These are phyloP conservation scores for Diarsia rubi DNA, from an alignment of 2,888 invertebrate genomes.

Conservation along the genomic window DNA sequence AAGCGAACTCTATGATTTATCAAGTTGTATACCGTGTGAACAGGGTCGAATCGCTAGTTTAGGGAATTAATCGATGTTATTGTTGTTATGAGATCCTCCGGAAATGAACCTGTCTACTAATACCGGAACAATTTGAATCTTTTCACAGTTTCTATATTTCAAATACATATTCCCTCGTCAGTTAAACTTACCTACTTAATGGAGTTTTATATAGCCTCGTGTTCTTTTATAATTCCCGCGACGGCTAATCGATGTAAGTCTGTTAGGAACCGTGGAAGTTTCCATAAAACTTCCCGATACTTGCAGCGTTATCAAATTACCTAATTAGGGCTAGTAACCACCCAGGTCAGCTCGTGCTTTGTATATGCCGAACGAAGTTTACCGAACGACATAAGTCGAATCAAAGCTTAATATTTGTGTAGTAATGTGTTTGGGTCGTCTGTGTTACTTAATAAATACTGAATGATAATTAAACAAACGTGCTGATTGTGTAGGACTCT, in stretches of 20 bases:
- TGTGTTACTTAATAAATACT: neutral
- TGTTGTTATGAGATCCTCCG: neutral
- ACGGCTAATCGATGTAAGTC: conserved; percentile 14
- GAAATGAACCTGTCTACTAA: neutral
- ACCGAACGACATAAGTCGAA: neutral
- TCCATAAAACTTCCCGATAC: conserved; percentile 2
- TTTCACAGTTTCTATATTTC: neutral
- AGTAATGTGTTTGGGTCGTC: too few species aligned
- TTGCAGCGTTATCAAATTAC: neutral
- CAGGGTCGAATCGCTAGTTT: neutral
- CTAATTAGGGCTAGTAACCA: neutral
- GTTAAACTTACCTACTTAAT: neutral
- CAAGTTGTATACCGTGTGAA: too few species aligned
- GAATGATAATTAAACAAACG: neutral
- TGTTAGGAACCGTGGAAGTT: neutral
- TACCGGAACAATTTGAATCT: neutral
- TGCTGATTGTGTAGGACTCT: neutral
- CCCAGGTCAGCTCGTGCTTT: too few species aligned
- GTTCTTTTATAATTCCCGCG: conserved; percentile 1
- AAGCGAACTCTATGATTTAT: too few species aligned
- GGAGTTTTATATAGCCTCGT: neutral
- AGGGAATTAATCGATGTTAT: neutral
- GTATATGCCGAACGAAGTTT: neutral
- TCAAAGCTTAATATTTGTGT: neutral
- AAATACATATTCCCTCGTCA: neutral